These are phyloP conservation scores for Drosophila emarginata DNA, from an alignment of 2,888 invertebrate genomes.

Conservation along the genomic window DNA sequence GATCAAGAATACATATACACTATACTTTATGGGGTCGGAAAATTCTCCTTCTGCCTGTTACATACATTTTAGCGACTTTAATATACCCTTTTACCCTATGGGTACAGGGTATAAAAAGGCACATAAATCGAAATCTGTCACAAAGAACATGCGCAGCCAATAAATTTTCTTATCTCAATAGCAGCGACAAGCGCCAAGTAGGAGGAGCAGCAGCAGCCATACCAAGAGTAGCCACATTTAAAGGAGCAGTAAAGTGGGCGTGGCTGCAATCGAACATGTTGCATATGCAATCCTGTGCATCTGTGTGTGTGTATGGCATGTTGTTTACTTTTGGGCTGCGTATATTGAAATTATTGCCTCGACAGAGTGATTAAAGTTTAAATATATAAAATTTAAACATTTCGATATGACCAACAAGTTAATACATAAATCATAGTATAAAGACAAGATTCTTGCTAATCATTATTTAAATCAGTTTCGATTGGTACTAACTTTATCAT, in stretches of 20 bases:
- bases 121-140: constrained; percentile 79
- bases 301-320: constrained; percentile 21
- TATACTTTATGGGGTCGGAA: too few species aligned
- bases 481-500: too few species aligned
- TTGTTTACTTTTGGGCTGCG: constrained; percentile 60
- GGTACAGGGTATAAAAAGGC: too few species aligned
- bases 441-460: neutral
- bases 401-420: neutral
- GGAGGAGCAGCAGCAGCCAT: constrained; percentile 29
- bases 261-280: constrained; percentile 63
- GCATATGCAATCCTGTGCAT: constrained; percentile 60
- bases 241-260: constrained; percentile 27
- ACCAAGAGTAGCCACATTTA: neutral
- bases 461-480: too few species aligned
- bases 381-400: neutral
- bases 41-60: too few species aligned
- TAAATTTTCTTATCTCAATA: constrained; percentile 80
- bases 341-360: constrained; percentile 74
- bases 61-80: too few species aligned
- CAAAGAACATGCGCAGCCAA: constrained; percentile 77
- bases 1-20: too few species aligned
- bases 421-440: neutral
- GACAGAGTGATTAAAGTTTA: constrained; percentile 35
- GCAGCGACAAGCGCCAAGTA: constrained; percentile 75
- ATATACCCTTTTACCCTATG: too few species aligned